Conservation (phyloP, 2,888 invertebrate genomes). For the Blastobasis lacticolella region DNA sequence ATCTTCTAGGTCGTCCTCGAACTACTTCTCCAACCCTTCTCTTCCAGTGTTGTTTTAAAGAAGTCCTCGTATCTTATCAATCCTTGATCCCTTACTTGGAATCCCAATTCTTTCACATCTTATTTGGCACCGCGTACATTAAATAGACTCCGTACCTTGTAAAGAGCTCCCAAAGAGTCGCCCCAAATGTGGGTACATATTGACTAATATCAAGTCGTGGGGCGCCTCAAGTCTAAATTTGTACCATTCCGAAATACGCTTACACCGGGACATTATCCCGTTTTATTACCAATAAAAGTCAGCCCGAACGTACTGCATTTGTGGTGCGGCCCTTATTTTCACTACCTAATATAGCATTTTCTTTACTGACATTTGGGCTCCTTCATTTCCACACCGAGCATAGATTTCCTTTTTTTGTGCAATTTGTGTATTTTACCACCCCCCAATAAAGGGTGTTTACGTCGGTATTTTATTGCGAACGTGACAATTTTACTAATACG, state of each 20-base stretch:
- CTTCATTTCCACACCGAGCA: conserved; percentile 60
- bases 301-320: conserved; percentile 65
- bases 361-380: conserved; percentile 57
- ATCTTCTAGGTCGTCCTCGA: too few species aligned
- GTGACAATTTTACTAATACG: conserved; percentile 58
- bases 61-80: too few species aligned
- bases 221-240: conserved; percentile 65
- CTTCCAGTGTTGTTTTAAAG: too few species aligned
- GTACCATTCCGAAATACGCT: conserved; percentile 70
- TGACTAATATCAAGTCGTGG: conserved; percentile 45
- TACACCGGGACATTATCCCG: conserved; percentile 68
- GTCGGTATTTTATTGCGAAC: conserved; percentile 50
- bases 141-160: conserved; percentile 18
- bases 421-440: conserved; percentile 57
- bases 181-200: conserved; percentile 42
- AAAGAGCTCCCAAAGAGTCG: conserved; percentile 26
- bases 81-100: too few species aligned
- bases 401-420: conserved; percentile 49
- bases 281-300: conserved; percentile 73
- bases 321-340: conserved; percentile 65
- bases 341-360: conserved; percentile 61
- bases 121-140: too few species aligned
- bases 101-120: too few species aligned
- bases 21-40: too few species aligned
- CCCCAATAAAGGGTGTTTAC: conserved; percentile 57